phyloP scores from a whole-genome alignment of 2,888 invertebrate species.

The Drosophila merina region DNA sequence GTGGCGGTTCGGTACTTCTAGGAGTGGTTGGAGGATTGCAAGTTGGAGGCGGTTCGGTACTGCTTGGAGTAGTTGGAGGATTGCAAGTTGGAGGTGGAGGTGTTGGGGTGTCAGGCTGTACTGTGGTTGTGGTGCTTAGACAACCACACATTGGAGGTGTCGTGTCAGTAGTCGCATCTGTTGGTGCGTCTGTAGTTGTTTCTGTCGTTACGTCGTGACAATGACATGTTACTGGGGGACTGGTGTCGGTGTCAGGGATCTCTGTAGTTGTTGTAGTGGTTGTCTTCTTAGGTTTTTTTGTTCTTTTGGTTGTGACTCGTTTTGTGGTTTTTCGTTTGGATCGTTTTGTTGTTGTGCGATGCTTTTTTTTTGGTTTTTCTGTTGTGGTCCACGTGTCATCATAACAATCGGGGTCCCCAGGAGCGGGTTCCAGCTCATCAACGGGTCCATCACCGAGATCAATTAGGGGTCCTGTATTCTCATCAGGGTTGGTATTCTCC shows the following conservation, averaged over 20 bases:
- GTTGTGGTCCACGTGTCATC: slow-evolving; percentile 1
- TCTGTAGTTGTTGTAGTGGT: background rate
- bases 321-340: background rate
- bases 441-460: background rate
- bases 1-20: background rate
- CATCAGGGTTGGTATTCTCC: background rate
- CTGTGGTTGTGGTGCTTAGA: background rate
- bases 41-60: background rate
- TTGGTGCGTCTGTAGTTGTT: background rate
- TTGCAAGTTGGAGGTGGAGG: background rate
- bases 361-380: background rate
- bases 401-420: background rate
- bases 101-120: background rate
- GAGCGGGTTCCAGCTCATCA: background rate
- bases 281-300: background rate
- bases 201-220: background rate
- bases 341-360: background rate
- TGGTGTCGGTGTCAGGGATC: background rate
- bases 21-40: background rate
- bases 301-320: background rate
- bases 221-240: background rate
- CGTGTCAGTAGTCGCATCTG: background rate
- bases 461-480: background rate
- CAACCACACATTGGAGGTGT: background rate
- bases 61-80: background rate